Evolutionary conservation across 2,797 vertebrate genomes (phyloP).

Genomic region (Eospalax fontanierii): DNA sequence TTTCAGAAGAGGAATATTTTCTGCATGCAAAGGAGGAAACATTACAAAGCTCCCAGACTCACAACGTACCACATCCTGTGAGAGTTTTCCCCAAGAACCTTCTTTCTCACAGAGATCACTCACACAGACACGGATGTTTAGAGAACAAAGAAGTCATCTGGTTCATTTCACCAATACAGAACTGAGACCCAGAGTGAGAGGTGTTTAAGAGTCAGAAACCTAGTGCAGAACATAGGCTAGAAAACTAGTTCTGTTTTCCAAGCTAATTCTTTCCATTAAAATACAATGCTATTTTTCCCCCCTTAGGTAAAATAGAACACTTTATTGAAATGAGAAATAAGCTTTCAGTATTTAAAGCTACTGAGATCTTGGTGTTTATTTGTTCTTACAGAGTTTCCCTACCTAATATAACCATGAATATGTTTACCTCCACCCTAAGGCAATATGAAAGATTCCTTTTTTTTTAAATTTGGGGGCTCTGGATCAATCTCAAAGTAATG

Average conservation of each 20-base stretch:
- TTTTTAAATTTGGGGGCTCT: not conserved
- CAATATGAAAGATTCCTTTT: slow-evolving; percentile 42
- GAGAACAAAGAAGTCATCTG: slow-evolving; percentile 3
- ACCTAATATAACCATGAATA: slow-evolving; percentile 9
- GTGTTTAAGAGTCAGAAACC: slow-evolving; percentile 46
- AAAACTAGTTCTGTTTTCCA: slow-evolving; percentile 23
- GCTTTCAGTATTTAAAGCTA: not conserved
- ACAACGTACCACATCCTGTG: not conserved
- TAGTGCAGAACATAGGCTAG: not conserved
- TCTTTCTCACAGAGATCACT: not conserved
- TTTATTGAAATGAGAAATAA: slow-evolving; percentile 65
- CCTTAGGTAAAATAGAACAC: slow-evolving; percentile 7
- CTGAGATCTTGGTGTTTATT: slow-evolving; percentile 7
- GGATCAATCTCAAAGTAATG: slow-evolving; percentile 58
- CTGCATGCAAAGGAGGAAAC: slow-evolving; percentile 1
- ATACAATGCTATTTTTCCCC: not conserved
- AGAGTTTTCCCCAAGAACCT: slow-evolving; percentile 14
- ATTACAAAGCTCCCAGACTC: slow-evolving; percentile 27
- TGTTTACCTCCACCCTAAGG: slow-evolving; percentile 5
- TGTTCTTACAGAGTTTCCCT: slow-evolving; percentile 22
- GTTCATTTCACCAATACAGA: slow-evolving; percentile 52
- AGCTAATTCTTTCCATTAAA: slow-evolving; percentile 19
- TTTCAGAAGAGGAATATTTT: slow-evolving; percentile 32
- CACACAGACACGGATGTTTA: not conserved
- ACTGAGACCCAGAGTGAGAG: not conserved